Percentiles rank a stretch among this genome's conserved stretches.
phyloP scores from a whole-genome alignment of 2,888 invertebrate genomes.

The Pristionchus entomophagus region DNA sequence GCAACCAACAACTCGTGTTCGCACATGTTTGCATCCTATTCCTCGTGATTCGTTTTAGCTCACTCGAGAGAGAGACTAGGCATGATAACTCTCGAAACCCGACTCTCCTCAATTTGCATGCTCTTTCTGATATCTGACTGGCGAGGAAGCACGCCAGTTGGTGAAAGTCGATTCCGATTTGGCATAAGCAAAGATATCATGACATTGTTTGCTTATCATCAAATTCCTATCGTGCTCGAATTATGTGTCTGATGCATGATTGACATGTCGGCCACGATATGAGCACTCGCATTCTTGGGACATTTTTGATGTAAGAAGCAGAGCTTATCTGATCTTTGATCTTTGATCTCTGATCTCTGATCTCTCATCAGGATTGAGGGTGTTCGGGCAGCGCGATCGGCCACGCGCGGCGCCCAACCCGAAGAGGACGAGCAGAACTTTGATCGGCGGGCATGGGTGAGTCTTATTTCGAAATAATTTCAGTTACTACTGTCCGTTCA shows the following conservation, averaged over 20 bases:
- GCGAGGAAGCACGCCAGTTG: too few species aligned
- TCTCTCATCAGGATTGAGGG: not conserved
- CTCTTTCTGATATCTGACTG: too few species aligned
- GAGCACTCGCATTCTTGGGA: not conserved
- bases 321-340: not conserved
- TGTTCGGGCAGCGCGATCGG: not conserved
- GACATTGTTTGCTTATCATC: not conserved
- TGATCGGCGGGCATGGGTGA: conserved; percentile 9
- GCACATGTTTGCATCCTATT: too few species aligned
- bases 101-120: too few species aligned
- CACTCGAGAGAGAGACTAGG: too few species aligned
- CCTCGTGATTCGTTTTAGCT: too few species aligned
- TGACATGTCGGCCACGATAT: too few species aligned
- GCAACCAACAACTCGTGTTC: too few species aligned
- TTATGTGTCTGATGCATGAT: not conserved
- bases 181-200: too few species aligned
- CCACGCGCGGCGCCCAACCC: not conserved
- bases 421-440: not conserved
- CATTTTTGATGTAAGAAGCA: not conserved
- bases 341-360: not conserved
- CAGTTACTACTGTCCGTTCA: too few species aligned
- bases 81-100: too few species aligned
- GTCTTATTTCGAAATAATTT: not conserved
- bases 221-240: not conserved
- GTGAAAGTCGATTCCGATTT: too few species aligned